A percentile compares a stretch with the other conserved stretches of the same genome.
Evolutionary conservation across 2,888 invertebrate genomes (phyloP).

Genomic region (Cryptosula pallasiana): DNA sequence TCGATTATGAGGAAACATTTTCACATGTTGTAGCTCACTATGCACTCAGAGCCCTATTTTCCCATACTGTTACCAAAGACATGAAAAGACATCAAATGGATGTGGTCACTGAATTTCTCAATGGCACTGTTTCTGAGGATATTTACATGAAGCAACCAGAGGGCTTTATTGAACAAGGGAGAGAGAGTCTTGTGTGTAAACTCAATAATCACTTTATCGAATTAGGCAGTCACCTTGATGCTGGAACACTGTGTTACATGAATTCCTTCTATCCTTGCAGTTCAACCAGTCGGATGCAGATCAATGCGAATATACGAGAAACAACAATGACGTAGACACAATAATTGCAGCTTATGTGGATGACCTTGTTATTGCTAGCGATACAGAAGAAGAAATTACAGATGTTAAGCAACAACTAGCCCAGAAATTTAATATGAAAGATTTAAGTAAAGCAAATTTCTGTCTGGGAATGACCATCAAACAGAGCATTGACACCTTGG

Average conservation of each 20-base stretch:
- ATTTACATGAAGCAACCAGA: conserved; percentile 32
- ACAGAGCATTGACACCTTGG: no score
- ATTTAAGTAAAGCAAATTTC: no score
- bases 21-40: conserved; percentile 30
- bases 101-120: conserved; percentile 32
- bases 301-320: conserved; percentile 25
- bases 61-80: no score
- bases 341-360: conserved; percentile 29
- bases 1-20: conserved; percentile 33
- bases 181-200: conserved; percentile 30
- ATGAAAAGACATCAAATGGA: conserved; percentile 32
- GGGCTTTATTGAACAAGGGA: conserved; percentile 29
- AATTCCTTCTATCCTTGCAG: conserved; percentile 25
- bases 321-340: not conserved
- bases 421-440: no score
- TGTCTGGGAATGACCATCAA: no score
- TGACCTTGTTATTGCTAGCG: no score
- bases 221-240: conserved; percentile 28
- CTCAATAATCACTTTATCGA: conserved; percentile 32
- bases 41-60: conserved; percentile 31
- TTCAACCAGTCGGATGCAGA: no score
- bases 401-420: no score
- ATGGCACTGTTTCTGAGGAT: no score
- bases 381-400: no score
- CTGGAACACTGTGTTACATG: conserved; percentile 31